Evolutionary conservation across 2,888 invertebrate species (phyloP), one percentile per base, ranked within the genome.

Genomic region (Acronicta psi): DNA sequence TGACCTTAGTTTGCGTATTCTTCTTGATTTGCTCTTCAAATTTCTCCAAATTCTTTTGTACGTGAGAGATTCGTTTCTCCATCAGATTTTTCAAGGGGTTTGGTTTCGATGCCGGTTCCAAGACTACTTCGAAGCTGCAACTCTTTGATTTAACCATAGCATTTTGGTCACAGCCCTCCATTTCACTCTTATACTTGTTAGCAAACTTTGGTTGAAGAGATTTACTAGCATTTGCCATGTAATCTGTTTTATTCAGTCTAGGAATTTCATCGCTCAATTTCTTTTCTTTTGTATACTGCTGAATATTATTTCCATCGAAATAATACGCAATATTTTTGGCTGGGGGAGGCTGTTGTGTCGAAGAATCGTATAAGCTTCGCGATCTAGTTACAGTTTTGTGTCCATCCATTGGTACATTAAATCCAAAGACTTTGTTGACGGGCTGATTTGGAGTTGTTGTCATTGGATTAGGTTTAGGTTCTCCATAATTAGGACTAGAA

Each of bases 31-130:
- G 94, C 42, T 94, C 94, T 76, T 95, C 95, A 59, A 96, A 96
- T 77, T 96, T 95, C 51, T 95, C 95, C 29, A 96, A 81, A 84
- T 96, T 96, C 72, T 95, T 94, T 66, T 94, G 91, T 0, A 94
- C 94, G 47, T 94, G 94, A 0, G 94, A 94, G 57, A 89, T 91
- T 9, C 93, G 77, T 77, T 94, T 94, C 43, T 94, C 94, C 85
- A 91, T 90, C 3, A 94, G 70, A 81, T 92, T 92, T 67, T 92
- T 94, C 1, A 94, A 69, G 0, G 93, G 93, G 61, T 93, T 93
- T 0, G 94, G 94, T 69, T 94, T 94, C 0, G 93, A 92, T 1
- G 94, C 93, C 0, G 94, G 93, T 73, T 94, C 94, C 71, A 94
- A 73, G 0, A 94, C 92, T 0, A 94, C 94, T 81, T 94, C 94